Evolutionary conservation across 2,888 invertebrate species (phyloP).

Genomic region (Brachycybe producta): DNA sequence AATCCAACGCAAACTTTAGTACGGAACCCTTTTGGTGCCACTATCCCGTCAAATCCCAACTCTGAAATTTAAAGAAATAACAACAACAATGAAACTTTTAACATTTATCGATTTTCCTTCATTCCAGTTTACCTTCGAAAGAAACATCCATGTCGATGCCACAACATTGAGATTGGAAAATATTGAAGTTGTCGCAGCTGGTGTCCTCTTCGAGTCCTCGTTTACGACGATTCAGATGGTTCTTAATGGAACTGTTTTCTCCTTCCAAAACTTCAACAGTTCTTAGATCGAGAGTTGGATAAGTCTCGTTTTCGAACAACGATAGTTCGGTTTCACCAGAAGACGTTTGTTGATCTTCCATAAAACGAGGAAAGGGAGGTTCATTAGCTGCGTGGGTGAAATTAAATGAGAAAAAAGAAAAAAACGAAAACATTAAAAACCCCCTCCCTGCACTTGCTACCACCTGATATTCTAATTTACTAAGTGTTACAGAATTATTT

Average conservation of each 20-base stretch:
- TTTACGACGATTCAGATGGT: too few relatives aligned
- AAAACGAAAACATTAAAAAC: not conserved
- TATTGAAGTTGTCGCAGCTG: slow-evolving; percentile 1
- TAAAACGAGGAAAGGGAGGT: slow-evolving; percentile 25
- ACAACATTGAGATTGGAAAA: too few relatives aligned
- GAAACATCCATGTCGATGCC: not conserved
- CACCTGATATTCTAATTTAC: too few relatives aligned
- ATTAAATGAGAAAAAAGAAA: slow-evolving; percentile 7
- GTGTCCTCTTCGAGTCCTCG: not conserved
- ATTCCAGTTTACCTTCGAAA: not conserved
- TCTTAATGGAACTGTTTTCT: not conserved
- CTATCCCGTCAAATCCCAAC: not conserved
- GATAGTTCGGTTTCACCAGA: slow-evolving; percentile 20
- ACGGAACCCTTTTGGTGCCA: not conserved
- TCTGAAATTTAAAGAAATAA: too few relatives aligned
- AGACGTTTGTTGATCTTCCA: slow-evolving; percentile 18
- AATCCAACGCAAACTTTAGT: not conserved
- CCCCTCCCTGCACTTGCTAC: too few relatives aligned
- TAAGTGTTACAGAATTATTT: slow-evolving; percentile 1
- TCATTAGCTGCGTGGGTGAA: slow-evolving; percentile 20
- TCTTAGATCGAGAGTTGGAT: slow-evolving; percentile 24
- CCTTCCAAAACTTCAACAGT: slow-evolving; percentile 20
- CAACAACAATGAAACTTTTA: not conserved
- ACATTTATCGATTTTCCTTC: not conserved
- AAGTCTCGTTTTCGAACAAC: slow-evolving; percentile 23